These are phyloP conservation scores for Melanostoma mellinum DNA, from an alignment of 2,888 invertebrate species.

Conservation along the genomic window DNA sequence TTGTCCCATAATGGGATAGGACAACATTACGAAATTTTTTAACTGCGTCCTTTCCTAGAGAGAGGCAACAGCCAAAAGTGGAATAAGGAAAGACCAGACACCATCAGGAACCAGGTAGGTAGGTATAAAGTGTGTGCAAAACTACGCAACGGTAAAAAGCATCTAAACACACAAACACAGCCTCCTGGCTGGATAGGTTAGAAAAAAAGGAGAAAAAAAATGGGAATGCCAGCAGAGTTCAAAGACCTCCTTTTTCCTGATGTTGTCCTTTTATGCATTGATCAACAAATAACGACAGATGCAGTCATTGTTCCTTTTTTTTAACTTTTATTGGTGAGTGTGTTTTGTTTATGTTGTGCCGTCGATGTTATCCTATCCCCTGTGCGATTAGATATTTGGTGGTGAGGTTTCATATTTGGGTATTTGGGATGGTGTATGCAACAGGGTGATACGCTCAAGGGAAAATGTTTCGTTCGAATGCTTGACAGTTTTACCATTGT, in stretches of 20 bases:
- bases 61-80: constrained; percentile 3
- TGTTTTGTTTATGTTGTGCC: constrained; percentile 7
- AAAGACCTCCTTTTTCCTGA: constrained; percentile 61
- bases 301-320: constrained; percentile 46
- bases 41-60: constrained; percentile 17
- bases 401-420: constrained; percentile 37
- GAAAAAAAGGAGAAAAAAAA: constrained; percentile 12
- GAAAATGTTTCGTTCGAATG: background rate
- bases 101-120: background rate
- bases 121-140: background rate
- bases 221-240: constrained; percentile 48
- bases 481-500: too few species aligned
- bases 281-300: constrained; percentile 73
- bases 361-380: constrained; percentile 56
- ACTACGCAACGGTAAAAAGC: constrained; percentile 53
- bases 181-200: constrained; percentile 36
- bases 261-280: constrained; percentile 68
- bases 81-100: constrained; percentile 37
- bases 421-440: constrained; percentile 48
- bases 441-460: constrained; percentile 51
- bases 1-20: constrained; percentile 49
- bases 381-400: constrained; percentile 57
- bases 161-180: constrained; percentile 65
- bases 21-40: constrained; percentile 47
- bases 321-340: background rate